Conservation (phyloP, 2,797 vertebrate species). For the Bucorvus abyssinicus region DNA sequence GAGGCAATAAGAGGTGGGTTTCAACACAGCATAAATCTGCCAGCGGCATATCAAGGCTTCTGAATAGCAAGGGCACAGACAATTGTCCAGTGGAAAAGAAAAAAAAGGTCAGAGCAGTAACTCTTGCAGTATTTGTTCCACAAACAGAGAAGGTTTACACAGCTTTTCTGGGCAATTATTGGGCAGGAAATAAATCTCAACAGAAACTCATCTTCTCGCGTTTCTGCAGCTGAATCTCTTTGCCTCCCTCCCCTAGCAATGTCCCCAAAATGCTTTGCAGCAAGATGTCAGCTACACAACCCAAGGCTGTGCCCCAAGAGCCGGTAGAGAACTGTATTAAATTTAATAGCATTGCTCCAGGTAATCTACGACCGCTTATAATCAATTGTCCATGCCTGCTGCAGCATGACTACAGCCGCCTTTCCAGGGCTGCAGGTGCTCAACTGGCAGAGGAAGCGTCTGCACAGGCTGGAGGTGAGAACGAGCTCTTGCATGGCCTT, state of each 20-base stretch:
- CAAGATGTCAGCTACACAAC: slow-evolving; percentile 56
- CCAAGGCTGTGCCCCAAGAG: slow-evolving; percentile 58
- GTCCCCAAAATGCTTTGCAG: slow-evolving; percentile 59
- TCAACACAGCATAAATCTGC: slow-evolving; percentile 63
- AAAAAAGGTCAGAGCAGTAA: slow-evolving; percentile 67
- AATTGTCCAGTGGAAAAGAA: slow-evolving; percentile 41
- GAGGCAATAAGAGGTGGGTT: slow-evolving; percentile 49
- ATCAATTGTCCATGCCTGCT: slow-evolving; percentile 54
- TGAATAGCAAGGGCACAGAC: slow-evolving; percentile 39
- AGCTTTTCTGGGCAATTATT: slow-evolving; percentile 65
- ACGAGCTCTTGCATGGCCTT: accelerated
- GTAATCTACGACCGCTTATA: slow-evolving; percentile 58
- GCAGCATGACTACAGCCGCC: slow-evolving; percentile 35
- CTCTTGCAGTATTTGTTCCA: slow-evolving; percentile 63
- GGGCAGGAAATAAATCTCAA: slow-evolving; percentile 71
- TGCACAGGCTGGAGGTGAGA: neutral
- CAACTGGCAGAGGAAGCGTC: neutral
- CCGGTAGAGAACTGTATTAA: slow-evolving; percentile 52
- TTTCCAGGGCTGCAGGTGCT: slow-evolving; percentile 41
- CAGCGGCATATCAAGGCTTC: slow-evolving; percentile 39
- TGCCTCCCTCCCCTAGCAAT: slow-evolving; percentile 23
- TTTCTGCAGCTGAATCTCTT: slow-evolving; percentile 20
- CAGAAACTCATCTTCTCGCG: slow-evolving; percentile 52
- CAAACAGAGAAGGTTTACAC: slow-evolving; percentile 65
- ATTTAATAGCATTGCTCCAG: slow-evolving; percentile 68